Conservation (phyloP, 1,140 invertebrate species). For the Hyles euphorbiae region DNA sequence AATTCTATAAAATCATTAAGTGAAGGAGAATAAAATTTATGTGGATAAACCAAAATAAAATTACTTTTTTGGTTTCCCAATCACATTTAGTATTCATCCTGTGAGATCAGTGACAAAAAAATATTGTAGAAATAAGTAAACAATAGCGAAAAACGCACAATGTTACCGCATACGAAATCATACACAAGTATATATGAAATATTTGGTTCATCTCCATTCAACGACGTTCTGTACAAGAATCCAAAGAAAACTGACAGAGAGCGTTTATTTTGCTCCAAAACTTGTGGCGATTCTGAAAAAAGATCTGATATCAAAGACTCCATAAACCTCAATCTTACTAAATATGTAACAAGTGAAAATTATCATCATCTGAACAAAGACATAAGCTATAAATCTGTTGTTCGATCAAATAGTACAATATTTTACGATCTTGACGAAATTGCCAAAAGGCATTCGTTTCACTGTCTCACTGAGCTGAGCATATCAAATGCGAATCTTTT, state of each 20-base stretch:
- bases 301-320: slow-evolving; percentile 6
- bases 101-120: too few species aligned
- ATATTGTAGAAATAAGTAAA: too few species aligned
- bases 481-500: slow-evolving; percentile 27
- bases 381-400: slow-evolving; percentile 28
- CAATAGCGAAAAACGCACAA: neutral
- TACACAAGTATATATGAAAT: slow-evolving; percentile 40
- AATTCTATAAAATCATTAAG: too few species aligned
- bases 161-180: slow-evolving; percentile 26
- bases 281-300: slow-evolving; percentile 12
- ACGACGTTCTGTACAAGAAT: slow-evolving; percentile 14
- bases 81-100: too few species aligned
- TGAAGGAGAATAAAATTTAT: too few species aligned
- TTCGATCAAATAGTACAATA: slow-evolving; percentile 51
- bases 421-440: slow-evolving; percentile 60
- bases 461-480: slow-evolving; percentile 34
- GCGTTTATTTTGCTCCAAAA: neutral
- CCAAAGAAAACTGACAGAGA: slow-evolving; percentile 8
- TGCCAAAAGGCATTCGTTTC: slow-evolving; percentile 52
- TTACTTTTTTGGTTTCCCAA: too few species aligned
- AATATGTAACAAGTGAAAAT: slow-evolving; percentile 50
- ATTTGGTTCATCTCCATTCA: slow-evolving; percentile 21
- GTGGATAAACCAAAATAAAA: too few species aligned
- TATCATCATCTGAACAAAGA: slow-evolving; percentile 41
- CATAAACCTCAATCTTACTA: slow-evolving; percentile 18